Conservation (phyloP, 2,113 vertebrate species). For the Varanus salvator region DNA sequence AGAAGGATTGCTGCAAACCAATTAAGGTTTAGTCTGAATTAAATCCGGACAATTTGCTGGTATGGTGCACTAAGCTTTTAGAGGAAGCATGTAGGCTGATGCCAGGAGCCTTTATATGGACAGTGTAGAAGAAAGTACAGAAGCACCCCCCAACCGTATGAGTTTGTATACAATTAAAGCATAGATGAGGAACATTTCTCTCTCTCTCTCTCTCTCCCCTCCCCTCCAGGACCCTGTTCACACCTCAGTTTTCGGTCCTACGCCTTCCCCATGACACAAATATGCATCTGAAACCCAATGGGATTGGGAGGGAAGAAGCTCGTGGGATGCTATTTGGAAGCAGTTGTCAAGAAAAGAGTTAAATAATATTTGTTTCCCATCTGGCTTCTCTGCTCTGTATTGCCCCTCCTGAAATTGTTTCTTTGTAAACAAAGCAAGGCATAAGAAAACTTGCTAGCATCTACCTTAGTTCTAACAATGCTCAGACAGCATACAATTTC, state of each 20-base stretch:
- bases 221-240: too few relatives aligned
- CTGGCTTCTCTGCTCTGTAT: neutral
- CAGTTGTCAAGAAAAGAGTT: neutral
- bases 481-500: neutral
- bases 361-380: neutral
- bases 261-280: neutral
- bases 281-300: too few relatives aligned
- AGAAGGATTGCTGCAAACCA: neutral
- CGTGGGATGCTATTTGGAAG: neutral
- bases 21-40: neutral
- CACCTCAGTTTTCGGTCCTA: neutral
- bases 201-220: neutral
- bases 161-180: neutral
- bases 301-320: too few relatives aligned
- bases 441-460: neutral
- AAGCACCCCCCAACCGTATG: too few relatives aligned
- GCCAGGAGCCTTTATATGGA: neutral
- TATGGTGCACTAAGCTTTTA: neutral
- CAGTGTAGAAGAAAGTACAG: neutral
- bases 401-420: neutral
- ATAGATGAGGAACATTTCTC: neutral
- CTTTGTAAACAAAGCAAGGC: neutral
- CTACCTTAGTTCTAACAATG: neutral
- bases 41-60: conserved; percentile 14
- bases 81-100: neutral